Conservation (phyloP, 2,113 vertebrate genomes). For the Myanophis thanlyinensis region DNA sequence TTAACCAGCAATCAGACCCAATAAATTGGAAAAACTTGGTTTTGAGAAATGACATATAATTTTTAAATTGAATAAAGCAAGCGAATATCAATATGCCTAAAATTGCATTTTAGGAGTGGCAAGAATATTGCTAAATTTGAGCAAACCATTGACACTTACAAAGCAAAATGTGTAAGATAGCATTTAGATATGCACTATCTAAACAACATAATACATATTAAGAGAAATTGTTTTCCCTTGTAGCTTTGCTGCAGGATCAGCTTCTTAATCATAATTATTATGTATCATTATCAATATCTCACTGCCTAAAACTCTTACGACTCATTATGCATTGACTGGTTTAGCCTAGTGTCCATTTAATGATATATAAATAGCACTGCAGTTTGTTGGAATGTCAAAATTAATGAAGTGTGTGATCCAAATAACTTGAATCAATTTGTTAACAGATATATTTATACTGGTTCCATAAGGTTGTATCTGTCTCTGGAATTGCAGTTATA, state of each 20-base stretch:
- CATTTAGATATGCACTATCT: neutral
- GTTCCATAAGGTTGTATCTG: neutral
- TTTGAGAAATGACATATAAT: neutral
- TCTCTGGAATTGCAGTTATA: neutral
- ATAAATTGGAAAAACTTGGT: neutral
- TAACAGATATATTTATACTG: neutral
- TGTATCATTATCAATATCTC: neutral
- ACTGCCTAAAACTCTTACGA: neutral
- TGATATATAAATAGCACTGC: neutral
- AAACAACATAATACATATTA: neutral
- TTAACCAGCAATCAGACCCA: neutral
- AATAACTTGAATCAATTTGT: conserved; percentile 1
- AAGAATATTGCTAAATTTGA: neutral
- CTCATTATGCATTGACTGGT: neutral
- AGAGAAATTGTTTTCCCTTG: neutral
- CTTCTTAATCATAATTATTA: neutral
- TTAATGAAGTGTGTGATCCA: neutral
- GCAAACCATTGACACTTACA: neutral
- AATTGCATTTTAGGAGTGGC: neutral
- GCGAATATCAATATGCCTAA: neutral
- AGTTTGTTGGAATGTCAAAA: neutral
- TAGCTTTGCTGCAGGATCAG: neutral
- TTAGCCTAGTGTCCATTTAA: neutral
- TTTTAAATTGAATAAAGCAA: neutral
- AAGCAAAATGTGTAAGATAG: neutral